Evolutionary conservation across 2,888 invertebrate genomes (phyloP).

Genomic region (Melikaiella ostensackeni): DNA sequence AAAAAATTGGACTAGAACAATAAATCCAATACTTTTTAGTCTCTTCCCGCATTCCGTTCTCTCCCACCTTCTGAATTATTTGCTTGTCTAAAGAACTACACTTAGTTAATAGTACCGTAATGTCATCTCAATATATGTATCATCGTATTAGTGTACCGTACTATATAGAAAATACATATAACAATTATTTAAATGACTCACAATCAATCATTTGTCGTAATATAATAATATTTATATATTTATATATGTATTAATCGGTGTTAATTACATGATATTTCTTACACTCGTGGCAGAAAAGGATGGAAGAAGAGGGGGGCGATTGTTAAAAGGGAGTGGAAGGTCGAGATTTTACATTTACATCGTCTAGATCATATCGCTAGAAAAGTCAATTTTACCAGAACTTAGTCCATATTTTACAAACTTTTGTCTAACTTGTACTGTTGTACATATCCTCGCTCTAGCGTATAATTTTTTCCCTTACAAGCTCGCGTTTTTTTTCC

Average conservation of each 20-base stretch:
- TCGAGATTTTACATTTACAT: conserved; percentile 67
- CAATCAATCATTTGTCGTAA: conserved; percentile 68
- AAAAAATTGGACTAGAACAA: conserved; percentile 68
- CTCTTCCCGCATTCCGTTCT: conserved; percentile 33
- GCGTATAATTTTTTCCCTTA: conserved; percentile 48
- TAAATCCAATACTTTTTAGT: conserved; percentile 28
- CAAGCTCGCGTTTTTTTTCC: background rate
- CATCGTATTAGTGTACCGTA: conserved; percentile 70
- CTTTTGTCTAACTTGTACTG: conserved; percentile 67
- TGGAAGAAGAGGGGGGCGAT: conserved; percentile 55
- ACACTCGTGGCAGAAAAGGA: conserved; percentile 67
- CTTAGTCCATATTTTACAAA: conserved; percentile 69
- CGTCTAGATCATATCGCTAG: conserved; percentile 66
- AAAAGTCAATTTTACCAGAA: conserved; percentile 66
- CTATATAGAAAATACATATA: conserved; percentile 77
- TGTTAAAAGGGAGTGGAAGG: conserved; percentile 48
- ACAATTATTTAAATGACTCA: conserved; percentile 76
- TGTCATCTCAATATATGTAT: conserved; percentile 71
- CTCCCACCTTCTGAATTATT: conserved; percentile 51
- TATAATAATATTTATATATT: conserved; percentile 59
- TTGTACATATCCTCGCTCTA: conserved; percentile 66
- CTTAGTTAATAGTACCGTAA: conserved; percentile 74
- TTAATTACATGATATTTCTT: conserved; percentile 74
- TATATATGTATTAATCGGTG: conserved; percentile 63
- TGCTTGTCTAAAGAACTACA: conserved; percentile 70